phyloP scores from a whole-genome alignment of 2,797 vertebrate genomes.

The Acrossocheilus wenchowensis region DNA sequence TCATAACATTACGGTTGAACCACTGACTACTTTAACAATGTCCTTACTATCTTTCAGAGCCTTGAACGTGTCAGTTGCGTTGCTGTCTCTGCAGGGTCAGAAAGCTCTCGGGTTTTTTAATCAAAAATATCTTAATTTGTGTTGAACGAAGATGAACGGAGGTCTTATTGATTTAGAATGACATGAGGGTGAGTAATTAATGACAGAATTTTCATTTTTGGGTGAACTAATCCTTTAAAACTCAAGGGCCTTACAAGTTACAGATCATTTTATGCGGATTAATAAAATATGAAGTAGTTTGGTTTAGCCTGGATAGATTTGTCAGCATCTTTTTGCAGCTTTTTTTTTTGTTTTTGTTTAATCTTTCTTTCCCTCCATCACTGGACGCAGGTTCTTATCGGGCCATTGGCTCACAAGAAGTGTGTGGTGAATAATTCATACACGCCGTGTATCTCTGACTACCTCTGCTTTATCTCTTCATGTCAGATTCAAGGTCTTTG shows the following conservation, averaged over 20 bases:
- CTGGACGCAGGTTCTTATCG: constrained; percentile 17
- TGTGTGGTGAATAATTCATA: constrained; percentile 49
- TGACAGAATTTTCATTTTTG: background rate
- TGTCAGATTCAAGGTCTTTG: constrained; percentile 44
- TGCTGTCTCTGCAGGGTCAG: too few relatives aligned
- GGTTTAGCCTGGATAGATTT: background rate
- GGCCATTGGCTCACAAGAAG: background rate
- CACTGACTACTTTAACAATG: too few relatives aligned
- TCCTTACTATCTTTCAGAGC: too few relatives aligned
- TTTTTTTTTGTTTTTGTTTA: background rate
- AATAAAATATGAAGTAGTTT: background rate
- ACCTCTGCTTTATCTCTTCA: constrained; percentile 49
- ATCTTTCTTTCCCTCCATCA: constrained; percentile 9
- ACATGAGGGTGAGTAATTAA: background rate
- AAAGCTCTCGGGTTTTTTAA: too few relatives aligned
- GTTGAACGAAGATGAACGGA: too few relatives aligned
- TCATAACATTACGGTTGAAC: too few relatives aligned
- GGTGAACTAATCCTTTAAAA: background rate
- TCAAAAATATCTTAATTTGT: too few relatives aligned
- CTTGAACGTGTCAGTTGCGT: too few relatives aligned
- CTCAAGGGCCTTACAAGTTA: background rate
- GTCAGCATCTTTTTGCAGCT: background rate
- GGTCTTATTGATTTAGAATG: background rate
- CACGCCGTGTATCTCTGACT: constrained; percentile 14
- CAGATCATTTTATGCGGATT: background rate